Base-by-base conservation (phyloP, 1,140 invertebrate genomes). In the Coelopa frigida region DNA sequence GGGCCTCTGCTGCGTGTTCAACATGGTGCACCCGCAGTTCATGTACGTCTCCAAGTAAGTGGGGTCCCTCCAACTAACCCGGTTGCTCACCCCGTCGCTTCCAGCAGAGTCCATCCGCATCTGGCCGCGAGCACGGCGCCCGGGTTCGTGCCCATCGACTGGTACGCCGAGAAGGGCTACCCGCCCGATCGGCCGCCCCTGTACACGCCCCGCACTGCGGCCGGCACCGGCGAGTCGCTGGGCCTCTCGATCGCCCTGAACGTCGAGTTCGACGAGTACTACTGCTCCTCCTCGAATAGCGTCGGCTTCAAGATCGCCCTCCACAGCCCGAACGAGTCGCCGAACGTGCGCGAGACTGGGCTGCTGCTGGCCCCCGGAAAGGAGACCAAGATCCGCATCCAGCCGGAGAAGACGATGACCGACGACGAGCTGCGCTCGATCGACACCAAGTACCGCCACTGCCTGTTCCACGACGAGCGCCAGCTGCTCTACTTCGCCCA, bases 1-100 rank as follows among this genome's bases (percentile, higher is more conserved):
- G 61, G 86, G 87, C 1, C 74, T 87, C 0, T 89, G 87, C 60
- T 89, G 86, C 66, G 81, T 83, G 7, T 89, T 89, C 53, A 89
- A 89, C 60, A 77, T 79, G 47, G 74, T 87, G 2, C 79, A 83
- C 38, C 70, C 76, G 10, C 73, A 81, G 35, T 78, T 74, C 37
- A 77, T 86, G 67, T 83, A 83, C 55, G 70, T 62, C 45, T 53
- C 56, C n/a, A 50, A 52, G 60, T 62, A 45, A 15, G 49, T 43
- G 7, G 10, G 8, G 4, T 4, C 17, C 14, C 7, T 32, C 26
- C 47, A 3, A 37, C 29, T 33, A 26, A 11, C 27, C 32, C 27
- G 17, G 5, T 7, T 8, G 23, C n/a, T n/a, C n/a, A n/a, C n/a
- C n/a, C n/a, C n/a, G n/a, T n/a, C n/a, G n/a, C n/a, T n/a, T n/a